Base-by-base conservation (phyloP, 2,888 invertebrate species). In the Villa cingulata region DNA sequence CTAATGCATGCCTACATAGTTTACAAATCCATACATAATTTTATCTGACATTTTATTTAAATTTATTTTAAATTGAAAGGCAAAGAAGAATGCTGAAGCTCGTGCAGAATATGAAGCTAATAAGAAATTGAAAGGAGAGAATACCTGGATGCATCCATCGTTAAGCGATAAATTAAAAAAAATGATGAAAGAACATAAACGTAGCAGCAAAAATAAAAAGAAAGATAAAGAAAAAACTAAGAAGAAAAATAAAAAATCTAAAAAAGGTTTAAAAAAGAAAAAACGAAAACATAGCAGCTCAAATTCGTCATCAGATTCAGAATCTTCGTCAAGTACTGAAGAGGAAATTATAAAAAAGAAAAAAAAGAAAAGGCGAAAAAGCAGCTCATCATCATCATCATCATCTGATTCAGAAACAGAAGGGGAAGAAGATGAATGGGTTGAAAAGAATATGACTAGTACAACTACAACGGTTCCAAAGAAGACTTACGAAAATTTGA, bases 351-450 rank as follows among this genome's bases (percentile, higher is more conserved):
- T 20, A 2, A 51, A 49, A 37, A 56, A 53, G 41, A 45, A 50
- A 19, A 62, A 59, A 49, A 55, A 58, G 42, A 58, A 62, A 17
- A 56, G 56, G 15, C 46, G 54, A 12, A 57, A 60, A 29, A 34
- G 18, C 4, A 53, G 52, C 19, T 58, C 53, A 49, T 56, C 57
- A 36, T 57, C 58, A 42, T 34, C 43, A 10, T 29, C 40, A 3
- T 15, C 41, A 4, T 37, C 43, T 6, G 34, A 42, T 4, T 16
- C 43, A 4, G 3, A 51, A 44, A 38, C 20, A 18, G 58, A 63
- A 41, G 57, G 64, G 51, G 70, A 71, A 40, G 74, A 76, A 53
- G n/a, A n/a, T n/a, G 73, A 75, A 62, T 82, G 82, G 81, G 72
- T 80, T 7, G 82, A 82, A 64, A 77, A 74, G 55, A 41, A 48